These are phyloP conservation scores for Drosophila ercepeae DNA, from an alignment of 1,140 invertebrate genomes.

Conservation along the genomic window DNA sequence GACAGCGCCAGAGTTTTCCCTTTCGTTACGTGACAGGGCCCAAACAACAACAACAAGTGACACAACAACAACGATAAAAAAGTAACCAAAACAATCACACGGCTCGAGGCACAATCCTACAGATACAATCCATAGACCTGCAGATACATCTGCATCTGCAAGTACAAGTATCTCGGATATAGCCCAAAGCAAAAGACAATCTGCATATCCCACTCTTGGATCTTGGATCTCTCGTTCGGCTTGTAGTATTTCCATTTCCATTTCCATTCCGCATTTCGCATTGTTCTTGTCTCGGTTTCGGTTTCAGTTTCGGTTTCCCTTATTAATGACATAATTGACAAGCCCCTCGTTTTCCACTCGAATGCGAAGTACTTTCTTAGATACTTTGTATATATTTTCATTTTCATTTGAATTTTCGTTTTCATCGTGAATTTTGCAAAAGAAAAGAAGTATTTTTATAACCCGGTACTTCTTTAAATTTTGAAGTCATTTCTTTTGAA, in stretches of 20 bases:
- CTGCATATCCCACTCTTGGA: constrained; percentile 70
- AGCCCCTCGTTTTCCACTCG: constrained; percentile 56
- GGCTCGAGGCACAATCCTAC: constrained; percentile 53
- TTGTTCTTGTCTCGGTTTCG: constrained; percentile 58
- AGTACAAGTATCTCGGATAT: constrained; percentile 6
- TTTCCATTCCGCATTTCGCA: too few species aligned
- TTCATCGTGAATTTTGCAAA: too few species aligned
- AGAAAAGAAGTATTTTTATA: too few species aligned
- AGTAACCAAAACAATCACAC: constrained; percentile 41
- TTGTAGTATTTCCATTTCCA: constrained; percentile 11
- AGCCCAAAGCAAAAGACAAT: constrained; percentile 34
- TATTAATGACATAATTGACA: constrained; percentile 68
- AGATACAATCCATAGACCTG: constrained; percentile 31
- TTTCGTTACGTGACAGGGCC: constrained; percentile 69
- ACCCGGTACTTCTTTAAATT: too few species aligned
- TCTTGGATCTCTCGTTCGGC: constrained; percentile 44
- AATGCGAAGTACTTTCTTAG: constrained; percentile 55
- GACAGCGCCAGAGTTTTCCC: constrained; percentile 57
- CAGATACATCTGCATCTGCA: constrained; percentile 25
- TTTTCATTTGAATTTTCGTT: constrained; percentile 9
- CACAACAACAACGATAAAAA: constrained; percentile 7
- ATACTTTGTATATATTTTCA: constrained; percentile 35
- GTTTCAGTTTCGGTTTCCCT: constrained; percentile 34
- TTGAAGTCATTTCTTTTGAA: too few species aligned
- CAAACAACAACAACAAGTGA: constrained; percentile 33